These are phyloP conservation scores for Rhorus exstirpatorius DNA, from an alignment of 2,888 invertebrate genomes.

Conservation along the genomic window DNA sequence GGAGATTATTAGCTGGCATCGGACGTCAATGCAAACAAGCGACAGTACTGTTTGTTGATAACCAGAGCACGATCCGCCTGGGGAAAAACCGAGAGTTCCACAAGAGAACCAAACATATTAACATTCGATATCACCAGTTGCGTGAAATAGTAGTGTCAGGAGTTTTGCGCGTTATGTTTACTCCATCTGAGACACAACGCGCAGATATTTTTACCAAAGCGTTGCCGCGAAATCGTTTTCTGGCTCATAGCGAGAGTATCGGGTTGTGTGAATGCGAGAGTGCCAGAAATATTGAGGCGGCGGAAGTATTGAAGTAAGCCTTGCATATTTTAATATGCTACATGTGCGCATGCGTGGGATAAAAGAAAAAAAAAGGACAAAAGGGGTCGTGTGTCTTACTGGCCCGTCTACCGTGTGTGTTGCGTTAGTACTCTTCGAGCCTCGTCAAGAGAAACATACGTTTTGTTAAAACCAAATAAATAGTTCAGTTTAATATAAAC, in stretches of 20 bases:
- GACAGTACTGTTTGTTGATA: conserved; percentile 21
- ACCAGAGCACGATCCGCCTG: conserved; percentile 30
- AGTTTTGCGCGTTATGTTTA: background rate
- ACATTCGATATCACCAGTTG: conserved; percentile 17
- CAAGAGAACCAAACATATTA: conserved; percentile 40
- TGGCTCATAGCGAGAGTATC: background rate
- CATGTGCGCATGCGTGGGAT: too few relatives aligned
- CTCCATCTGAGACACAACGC: background rate
- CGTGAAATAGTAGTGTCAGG: background rate
- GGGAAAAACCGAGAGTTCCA: conserved; percentile 31
- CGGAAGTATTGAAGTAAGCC: too few relatives aligned
- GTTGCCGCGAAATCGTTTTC: conserved; percentile 17
- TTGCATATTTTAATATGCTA: too few relatives aligned
- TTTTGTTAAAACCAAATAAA: too few relatives aligned
- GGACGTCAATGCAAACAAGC: background rate
- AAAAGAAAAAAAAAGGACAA: too few relatives aligned
- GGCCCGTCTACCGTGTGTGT: too few relatives aligned
- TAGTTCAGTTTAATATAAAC: too few relatives aligned
- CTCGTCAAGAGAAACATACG: too few relatives aligned
- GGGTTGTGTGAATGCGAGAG: background rate
- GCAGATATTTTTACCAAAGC: conserved; percentile 46
- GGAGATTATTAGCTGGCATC: conserved; percentile 1
- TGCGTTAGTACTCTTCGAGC: too few relatives aligned
- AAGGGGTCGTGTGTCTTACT: too few relatives aligned
- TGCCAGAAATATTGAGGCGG: background rate